These are phyloP conservation scores for Campoletis raptor DNA, from an alignment of 2,888 invertebrate genomes.

Conservation along the genomic window DNA sequence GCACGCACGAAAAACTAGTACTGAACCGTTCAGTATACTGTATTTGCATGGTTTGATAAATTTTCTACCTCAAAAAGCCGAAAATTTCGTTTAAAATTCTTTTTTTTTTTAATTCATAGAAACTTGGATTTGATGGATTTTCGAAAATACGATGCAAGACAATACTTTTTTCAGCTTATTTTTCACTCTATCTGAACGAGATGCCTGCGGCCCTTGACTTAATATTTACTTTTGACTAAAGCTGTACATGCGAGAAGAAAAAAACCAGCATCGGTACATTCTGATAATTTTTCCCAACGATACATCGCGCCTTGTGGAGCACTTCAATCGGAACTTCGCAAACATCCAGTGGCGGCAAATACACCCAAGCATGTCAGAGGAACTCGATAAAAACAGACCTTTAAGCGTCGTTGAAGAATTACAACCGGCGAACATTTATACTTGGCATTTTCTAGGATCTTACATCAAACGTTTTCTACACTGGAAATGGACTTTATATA, in stretches of 20 bases:
- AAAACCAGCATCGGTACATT: neutral
- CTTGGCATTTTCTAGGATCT: slow-evolving; percentile 7
- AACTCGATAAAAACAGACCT: slow-evolving; percentile 17
- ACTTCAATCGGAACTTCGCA: slow-evolving; percentile 14
- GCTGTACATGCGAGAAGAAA: neutral
- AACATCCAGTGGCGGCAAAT: slow-evolving; percentile 12
- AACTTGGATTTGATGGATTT: neutral
- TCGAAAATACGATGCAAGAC: neutral
- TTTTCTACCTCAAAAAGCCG: neutral
- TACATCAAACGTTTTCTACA: neutral
- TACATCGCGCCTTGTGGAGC: slow-evolving; percentile 13
- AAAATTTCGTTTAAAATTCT: neutral
- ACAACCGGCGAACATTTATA: slow-evolving; percentile 9
- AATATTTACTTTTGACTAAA: neutral
- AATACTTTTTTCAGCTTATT: neutral
- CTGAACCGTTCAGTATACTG: neutral
- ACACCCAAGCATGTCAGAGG: neutral
- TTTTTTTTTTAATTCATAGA: neutral
- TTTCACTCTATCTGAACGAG: neutral
- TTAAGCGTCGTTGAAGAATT: slow-evolving; percentile 10
- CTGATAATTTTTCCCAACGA: neutral
- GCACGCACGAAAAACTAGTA: neutral
- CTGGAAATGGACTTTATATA: neutral
- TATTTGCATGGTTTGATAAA: neutral
- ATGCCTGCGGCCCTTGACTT: neutral